Evolutionary conservation across 2,113 vertebrate species (phyloP).

Genomic region (Brachyhypopomus occidentalis): DNA sequence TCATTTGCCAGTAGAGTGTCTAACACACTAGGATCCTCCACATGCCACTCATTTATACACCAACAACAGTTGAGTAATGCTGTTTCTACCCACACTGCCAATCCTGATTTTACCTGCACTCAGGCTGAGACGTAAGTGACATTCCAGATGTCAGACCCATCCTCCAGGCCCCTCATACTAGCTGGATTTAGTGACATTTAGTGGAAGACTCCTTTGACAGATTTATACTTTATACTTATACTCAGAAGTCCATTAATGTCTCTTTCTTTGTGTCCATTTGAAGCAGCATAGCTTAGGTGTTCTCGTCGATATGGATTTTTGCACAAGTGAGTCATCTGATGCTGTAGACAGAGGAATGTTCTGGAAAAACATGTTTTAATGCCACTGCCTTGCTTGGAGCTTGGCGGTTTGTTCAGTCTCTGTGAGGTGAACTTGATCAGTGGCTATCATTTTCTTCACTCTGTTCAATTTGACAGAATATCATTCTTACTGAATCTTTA

Average conservation of each 20-base stretch:
- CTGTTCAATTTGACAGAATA: not conserved
- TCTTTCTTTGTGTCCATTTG: conserved; percentile 68
- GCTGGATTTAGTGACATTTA: conserved; percentile 30
- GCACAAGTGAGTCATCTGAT: conserved; percentile 50
- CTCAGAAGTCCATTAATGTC: conserved; percentile 67
- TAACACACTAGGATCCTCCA: too few species aligned
- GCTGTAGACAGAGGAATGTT: conserved; percentile 36
- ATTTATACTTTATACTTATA: conserved; percentile 57
- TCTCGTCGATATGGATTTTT: conserved; percentile 54
- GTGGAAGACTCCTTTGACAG: conserved; percentile 35
- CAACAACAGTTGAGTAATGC: conserved; percentile 10
- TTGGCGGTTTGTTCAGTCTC: conserved; percentile 32
- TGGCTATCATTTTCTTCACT: conserved; percentile 26
- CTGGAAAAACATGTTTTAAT: conserved; percentile 40
- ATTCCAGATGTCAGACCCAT: conserved; percentile 13
- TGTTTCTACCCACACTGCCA: not conserved
- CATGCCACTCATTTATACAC: not conserved
- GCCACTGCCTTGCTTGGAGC: conserved; percentile 38
- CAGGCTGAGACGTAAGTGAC: not conserved
- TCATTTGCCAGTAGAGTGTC: too few species aligned
- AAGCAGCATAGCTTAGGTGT: conserved; percentile 55
- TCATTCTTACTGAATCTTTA: not conserved
- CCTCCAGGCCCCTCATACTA: not conserved
- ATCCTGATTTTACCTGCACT: conserved; percentile 10
- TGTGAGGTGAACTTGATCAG: conserved; percentile 37